phyloP scores from a whole-genome alignment of 2,797 vertebrate species.

The Mus caroli region DNA sequence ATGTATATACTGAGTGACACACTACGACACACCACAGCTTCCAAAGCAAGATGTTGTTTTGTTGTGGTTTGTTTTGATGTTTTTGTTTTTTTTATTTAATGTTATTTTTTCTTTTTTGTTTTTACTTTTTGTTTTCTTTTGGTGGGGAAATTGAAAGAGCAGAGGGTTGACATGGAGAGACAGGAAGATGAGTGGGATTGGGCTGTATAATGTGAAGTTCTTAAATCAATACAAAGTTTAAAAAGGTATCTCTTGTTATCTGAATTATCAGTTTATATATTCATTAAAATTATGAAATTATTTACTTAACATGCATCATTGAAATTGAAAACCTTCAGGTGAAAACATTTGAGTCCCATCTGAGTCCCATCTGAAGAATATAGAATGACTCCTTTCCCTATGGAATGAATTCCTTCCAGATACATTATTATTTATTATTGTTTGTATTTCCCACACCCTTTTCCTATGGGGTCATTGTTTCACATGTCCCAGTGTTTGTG shows the following conservation, averaged over 20 bases:
- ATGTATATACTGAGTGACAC: neutral
- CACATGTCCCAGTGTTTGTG: neutral
- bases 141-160: neutral
- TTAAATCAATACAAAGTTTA: neutral
- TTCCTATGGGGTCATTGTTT: neutral
- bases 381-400: neutral
- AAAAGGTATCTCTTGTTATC: neutral
- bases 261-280: neutral
- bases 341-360: neutral
- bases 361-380: neutral
- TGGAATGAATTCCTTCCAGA: conserved; percentile 2
- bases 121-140: neutral
- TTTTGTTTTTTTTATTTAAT: neutral
- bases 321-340: neutral
- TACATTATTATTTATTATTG: neutral
- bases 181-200: neutral
- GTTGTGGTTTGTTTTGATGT: neutral
- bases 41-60: neutral
- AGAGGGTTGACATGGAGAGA: neutral
- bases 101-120: neutral
- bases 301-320: neutral
- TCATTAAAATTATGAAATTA: conserved; percentile 2
- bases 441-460: neutral
- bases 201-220: neutral
- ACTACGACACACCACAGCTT: neutral